These are phyloP conservation scores for Neomorphus geoffroyi DNA, from an alignment of 2,797 vertebrate genomes.

Conservation along the genomic window DNA sequence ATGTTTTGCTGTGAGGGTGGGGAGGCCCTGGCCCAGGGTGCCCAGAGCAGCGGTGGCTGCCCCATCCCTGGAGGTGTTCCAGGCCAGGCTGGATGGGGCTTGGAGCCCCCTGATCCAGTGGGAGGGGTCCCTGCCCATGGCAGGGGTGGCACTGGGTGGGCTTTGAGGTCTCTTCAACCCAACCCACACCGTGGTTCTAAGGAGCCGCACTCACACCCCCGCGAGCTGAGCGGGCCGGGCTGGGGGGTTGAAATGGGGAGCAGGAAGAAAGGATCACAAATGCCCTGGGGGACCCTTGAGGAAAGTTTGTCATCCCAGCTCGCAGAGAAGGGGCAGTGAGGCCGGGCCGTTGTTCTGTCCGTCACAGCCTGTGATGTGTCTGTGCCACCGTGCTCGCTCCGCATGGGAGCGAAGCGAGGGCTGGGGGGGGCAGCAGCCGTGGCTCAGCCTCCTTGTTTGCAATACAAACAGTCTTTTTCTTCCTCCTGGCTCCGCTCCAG, in stretches of 20 bases:
- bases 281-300: background rate
- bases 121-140: too few species aligned
- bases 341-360: background rate
- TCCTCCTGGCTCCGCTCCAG: conserved; percentile 20
- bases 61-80: too few species aligned
- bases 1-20: too few species aligned
- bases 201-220: background rate
- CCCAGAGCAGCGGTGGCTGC: too few species aligned
- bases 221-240: background rate
- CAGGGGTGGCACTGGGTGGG: too few species aligned
- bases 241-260: background rate
- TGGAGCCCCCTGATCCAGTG: too few species aligned
- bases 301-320: background rate
- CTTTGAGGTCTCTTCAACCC: too few species aligned
- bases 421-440: background rate
- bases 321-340: fast-evolving
- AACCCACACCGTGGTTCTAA: background rate
- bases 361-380: background rate
- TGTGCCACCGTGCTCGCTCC: background rate
- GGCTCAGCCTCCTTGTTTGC: conserved; percentile 13
- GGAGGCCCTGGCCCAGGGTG: too few species aligned
- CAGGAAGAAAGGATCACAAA: background rate
- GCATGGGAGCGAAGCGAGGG: background rate
- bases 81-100: too few species aligned
- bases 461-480: conserved; percentile 59